A percentile compares a stretch with the other conserved stretches of the same genome.
These are phyloP conservation scores for Ctenopoma multispine DNA, from an alignment of 2,797 vertebrate species.

Conservation along the genomic window DNA sequence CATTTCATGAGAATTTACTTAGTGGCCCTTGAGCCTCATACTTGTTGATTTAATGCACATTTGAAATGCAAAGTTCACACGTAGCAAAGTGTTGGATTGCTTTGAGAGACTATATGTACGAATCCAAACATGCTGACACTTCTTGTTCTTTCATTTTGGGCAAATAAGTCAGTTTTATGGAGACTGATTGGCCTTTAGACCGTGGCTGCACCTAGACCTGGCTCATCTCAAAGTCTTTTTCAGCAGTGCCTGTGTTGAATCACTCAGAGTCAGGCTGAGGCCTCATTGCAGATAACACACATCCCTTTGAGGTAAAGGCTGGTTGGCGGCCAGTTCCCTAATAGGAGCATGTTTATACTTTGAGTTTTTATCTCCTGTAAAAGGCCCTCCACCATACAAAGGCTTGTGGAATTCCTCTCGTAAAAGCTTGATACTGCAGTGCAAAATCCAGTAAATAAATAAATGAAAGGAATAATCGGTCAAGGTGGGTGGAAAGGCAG, in stretches of 20 bases:
- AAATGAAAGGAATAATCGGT: constrained; percentile 58
- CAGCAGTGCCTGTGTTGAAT: constrained; percentile 67
- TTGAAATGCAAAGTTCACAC: constrained; percentile 54
- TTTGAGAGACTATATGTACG: constrained; percentile 38
- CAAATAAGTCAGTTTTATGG: constrained; percentile 64
- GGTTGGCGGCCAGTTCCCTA: constrained; percentile 74
- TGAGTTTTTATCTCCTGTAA: constrained; percentile 75
- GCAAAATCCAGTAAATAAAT: constrained; percentile 53
- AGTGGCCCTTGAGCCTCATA: constrained; percentile 54
- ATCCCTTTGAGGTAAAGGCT: constrained; percentile 75
- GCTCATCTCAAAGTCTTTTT: constrained; percentile 69
- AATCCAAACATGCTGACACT: constrained; percentile 47
- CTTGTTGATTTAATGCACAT: constrained; percentile 69
- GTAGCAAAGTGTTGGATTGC: constrained; percentile 14
- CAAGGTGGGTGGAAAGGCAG: constrained; percentile 53
- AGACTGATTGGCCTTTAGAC: constrained; percentile 69
- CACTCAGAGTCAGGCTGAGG: constrained; percentile 50
- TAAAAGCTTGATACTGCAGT: constrained; percentile 47
- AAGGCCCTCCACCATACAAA: constrained; percentile 59
- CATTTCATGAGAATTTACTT: constrained; percentile 44
- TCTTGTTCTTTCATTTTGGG: constrained; percentile 47
- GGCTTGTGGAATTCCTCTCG: constrained; percentile 67
- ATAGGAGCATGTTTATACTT: constrained; percentile 82
- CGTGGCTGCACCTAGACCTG: constrained; percentile 61
- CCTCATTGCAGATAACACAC: constrained; percentile 74